These are phyloP conservation scores for Oxytorus armatus DNA, from an alignment of 2,888 invertebrate species.

Conservation along the genomic window DNA sequence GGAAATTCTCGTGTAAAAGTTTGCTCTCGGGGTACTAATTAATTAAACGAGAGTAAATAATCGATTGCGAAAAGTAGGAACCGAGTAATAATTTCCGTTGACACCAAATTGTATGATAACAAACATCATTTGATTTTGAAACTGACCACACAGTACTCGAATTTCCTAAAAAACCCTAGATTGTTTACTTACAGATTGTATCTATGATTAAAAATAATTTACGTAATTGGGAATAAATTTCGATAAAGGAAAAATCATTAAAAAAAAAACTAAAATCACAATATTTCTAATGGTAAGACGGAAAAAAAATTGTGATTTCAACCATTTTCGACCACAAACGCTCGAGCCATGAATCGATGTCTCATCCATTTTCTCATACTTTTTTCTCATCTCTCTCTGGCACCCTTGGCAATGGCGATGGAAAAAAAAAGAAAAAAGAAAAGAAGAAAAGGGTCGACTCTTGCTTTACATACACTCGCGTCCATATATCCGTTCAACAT, in stretches of 20 bases:
- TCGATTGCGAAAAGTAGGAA: too few species aligned
- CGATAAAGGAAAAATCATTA: not conserved
- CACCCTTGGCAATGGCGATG: constrained; percentile 60
- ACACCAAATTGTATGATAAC: too few species aligned
- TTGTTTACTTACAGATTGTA: too few species aligned
- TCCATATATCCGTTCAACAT: constrained; percentile 38
- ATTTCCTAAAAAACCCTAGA: too few species aligned
- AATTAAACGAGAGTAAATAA: too few species aligned
- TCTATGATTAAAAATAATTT: too few species aligned
- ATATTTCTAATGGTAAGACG: not conserved
- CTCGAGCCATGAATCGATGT: constrained; percentile 36
- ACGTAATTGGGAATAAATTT: not conserved
- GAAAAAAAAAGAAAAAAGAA: constrained; percentile 18
- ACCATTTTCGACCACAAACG: not conserved
- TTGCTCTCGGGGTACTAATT: too few species aligned
- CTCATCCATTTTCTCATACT: constrained; percentile 25
- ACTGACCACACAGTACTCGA: too few species aligned
- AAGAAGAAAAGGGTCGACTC: constrained; percentile 16
- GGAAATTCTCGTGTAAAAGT: too few species aligned
- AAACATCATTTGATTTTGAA: too few species aligned
- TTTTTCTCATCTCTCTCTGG: constrained; percentile 12
- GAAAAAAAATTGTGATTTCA: not conserved
- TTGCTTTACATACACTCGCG: constrained; percentile 29
- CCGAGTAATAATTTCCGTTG: too few species aligned
- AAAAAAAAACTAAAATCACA: not conserved